These are phyloP conservation scores for Drosophila peninsularis DNA, from an alignment of 2,888 invertebrate genomes.

Conservation along the genomic window DNA sequence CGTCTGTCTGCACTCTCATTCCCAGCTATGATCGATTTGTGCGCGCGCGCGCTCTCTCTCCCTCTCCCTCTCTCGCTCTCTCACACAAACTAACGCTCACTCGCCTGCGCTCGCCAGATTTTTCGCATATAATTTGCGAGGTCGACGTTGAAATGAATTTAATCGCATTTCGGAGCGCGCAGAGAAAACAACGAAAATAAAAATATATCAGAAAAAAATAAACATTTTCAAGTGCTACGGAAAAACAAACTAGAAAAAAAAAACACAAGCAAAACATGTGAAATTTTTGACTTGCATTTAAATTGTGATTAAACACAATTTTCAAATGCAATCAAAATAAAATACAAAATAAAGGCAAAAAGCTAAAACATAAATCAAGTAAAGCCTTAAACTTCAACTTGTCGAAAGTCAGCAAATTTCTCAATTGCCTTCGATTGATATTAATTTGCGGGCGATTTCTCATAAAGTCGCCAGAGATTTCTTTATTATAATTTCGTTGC, in stretches of 20 bases:
- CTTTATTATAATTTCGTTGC: constrained; percentile 6
- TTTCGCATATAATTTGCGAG: constrained; percentile 83
- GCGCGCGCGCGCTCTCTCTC: constrained; percentile 31
- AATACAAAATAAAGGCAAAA: background rate
- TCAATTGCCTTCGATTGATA: constrained; percentile 65
- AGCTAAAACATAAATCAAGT: constrained; percentile 7
- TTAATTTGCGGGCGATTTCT: constrained; percentile 53
- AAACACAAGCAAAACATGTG: constrained; percentile 24
- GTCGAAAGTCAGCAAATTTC: constrained; percentile 35
- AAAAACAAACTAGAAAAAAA: constrained; percentile 14
- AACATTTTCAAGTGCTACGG: constrained; percentile 22
- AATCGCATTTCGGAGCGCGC: constrained; percentile 81
- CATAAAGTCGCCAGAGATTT: constrained; percentile 11
- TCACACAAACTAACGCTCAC: constrained; percentile 15
- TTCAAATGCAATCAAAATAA: constrained; percentile 11
- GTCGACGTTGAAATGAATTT: constrained; percentile 79
- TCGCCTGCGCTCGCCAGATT: constrained; percentile 37
- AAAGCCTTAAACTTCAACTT: constrained; percentile 32
- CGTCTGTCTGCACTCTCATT: constrained; percentile 15
- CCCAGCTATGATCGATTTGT: constrained; percentile 47
- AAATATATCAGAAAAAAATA: background rate
- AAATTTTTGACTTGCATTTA: constrained; percentile 31
- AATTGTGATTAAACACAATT: constrained; percentile 54
- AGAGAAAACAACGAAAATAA: constrained; percentile 71
- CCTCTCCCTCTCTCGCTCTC: constrained; percentile 10